Evolutionary conservation across 2,888 invertebrate species (phyloP).

Genomic region (Heliconius erato): DNA sequence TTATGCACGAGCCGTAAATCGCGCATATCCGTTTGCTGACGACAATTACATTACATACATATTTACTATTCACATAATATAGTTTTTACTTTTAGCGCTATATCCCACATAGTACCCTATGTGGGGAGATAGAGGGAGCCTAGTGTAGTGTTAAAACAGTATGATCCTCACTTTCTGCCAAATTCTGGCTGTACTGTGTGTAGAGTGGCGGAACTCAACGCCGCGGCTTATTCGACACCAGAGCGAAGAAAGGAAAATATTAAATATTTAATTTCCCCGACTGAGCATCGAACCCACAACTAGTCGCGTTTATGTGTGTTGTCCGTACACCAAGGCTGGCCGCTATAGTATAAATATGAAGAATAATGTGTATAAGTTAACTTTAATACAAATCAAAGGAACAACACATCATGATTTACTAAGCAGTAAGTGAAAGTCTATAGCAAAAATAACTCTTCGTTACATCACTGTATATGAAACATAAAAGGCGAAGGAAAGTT

Average conservation of each 20-base stretch:
- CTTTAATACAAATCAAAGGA: neutral
- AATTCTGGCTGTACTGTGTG: too few species aligned
- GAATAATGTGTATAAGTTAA: neutral
- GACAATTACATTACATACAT: slow-evolving; percentile 22
- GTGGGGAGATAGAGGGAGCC: too few species aligned
- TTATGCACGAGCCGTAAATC: slow-evolving; percentile 56
- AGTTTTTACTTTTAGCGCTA: too few species aligned
- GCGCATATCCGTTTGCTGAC: slow-evolving; percentile 11
- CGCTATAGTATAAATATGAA: neutral
- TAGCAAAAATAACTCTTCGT: slow-evolving; percentile 5
- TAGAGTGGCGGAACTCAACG: too few species aligned
- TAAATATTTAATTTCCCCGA: too few species aligned
- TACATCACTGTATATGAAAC: slow-evolving; percentile 36
- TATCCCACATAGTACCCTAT: too few species aligned
- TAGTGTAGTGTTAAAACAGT: too few species aligned
- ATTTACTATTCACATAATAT: neutral
- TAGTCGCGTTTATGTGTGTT: too few species aligned
- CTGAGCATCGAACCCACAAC: neutral
- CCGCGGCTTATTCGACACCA: too few species aligned
- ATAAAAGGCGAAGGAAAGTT: slow-evolving; percentile 45
- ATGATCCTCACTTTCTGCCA: too few species aligned
- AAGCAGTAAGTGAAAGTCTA: slow-evolving; percentile 17
- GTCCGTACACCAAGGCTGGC: too few species aligned
- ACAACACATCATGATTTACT: neutral
- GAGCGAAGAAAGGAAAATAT: too few species aligned